These are phyloP conservation scores for Drosophila parthenogenetica DNA, from an alignment of 2,888 invertebrate species.

Conservation along the genomic window DNA sequence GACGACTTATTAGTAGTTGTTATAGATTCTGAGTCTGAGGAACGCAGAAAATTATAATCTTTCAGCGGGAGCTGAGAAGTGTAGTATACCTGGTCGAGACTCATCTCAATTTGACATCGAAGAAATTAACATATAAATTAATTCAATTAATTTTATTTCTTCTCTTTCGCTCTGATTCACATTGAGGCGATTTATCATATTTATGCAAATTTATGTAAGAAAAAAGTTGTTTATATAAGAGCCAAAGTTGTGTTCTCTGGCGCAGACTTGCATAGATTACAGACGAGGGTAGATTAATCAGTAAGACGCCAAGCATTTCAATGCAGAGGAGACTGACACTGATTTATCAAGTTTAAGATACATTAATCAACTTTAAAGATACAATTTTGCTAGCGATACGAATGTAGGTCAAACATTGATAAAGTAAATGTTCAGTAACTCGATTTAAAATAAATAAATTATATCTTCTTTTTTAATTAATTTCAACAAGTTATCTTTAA, in stretches of 20 bases:
- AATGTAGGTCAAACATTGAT: not conserved
- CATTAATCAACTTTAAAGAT: not conserved
- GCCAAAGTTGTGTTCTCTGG: not conserved
- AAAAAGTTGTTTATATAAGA: slow-evolving; percentile 9
- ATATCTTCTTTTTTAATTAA: not conserved
- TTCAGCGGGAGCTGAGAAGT: not conserved
- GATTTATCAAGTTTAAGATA: not conserved
- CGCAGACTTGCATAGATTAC: not conserved
- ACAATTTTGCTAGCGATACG: slow-evolving; percentile 3
- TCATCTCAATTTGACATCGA: not conserved
- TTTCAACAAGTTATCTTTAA: not conserved
- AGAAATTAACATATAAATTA: slow-evolving; percentile 56
- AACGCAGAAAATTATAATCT: not conserved
- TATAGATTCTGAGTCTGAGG: slow-evolving; percentile 10
- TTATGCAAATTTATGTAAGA: slow-evolving; percentile 24
- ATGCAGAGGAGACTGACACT: not conserved
- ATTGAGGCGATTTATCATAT: slow-evolving; percentile 10
- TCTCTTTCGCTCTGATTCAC: slow-evolving; percentile 29
- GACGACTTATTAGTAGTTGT: slow-evolving; percentile 53
- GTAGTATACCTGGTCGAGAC: slow-evolving; percentile 11
- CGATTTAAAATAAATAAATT: not conserved
- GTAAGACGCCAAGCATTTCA: not conserved
- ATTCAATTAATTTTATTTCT: slow-evolving; percentile 55
- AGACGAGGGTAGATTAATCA: slow-evolving; percentile 7
- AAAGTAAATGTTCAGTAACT: not conserved